phyloP scores from a whole-genome alignment of 2,113 vertebrate species.

The Festucalex cinctus region DNA sequence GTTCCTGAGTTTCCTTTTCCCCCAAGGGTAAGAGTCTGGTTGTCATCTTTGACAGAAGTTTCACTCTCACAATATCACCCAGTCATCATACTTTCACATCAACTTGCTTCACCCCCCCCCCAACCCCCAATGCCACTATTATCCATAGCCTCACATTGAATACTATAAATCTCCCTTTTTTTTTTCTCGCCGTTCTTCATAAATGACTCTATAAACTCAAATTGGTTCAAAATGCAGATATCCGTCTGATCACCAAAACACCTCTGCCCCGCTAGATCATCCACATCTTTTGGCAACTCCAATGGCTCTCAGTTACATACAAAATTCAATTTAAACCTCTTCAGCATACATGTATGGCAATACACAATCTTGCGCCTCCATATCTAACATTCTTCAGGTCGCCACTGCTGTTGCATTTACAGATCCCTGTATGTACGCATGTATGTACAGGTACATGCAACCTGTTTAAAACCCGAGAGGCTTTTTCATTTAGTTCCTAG shows the following conservation, averaged over 20 bases:
- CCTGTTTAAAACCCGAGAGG: too few relatives aligned
- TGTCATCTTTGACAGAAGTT: background rate
- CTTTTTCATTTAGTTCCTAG: too few relatives aligned
- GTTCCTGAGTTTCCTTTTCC: background rate
- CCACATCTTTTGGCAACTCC: background rate
- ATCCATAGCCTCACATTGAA: background rate
- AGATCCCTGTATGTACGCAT: too few relatives aligned
- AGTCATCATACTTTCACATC: background rate
- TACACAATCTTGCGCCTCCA: background rate
- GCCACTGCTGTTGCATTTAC: background rate
- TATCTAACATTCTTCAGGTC: background rate
- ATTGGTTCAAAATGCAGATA: background rate
- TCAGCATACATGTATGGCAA: background rate
- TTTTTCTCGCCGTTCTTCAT: background rate
- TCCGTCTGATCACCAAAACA: background rate
- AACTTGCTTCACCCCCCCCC: too few relatives aligned
- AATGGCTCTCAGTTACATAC: background rate
- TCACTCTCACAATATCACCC: background rate
- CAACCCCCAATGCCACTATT: background rate
- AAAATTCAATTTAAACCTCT: background rate
- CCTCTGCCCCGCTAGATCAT: background rate
- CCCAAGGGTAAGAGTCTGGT: too few relatives aligned
- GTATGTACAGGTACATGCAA: too few relatives aligned
- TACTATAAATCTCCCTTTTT: too few relatives aligned
- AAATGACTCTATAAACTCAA: background rate